Evolutionary conservation across 2,888 invertebrate species (phyloP).

Genomic region (Drosophila mimetica): DNA sequence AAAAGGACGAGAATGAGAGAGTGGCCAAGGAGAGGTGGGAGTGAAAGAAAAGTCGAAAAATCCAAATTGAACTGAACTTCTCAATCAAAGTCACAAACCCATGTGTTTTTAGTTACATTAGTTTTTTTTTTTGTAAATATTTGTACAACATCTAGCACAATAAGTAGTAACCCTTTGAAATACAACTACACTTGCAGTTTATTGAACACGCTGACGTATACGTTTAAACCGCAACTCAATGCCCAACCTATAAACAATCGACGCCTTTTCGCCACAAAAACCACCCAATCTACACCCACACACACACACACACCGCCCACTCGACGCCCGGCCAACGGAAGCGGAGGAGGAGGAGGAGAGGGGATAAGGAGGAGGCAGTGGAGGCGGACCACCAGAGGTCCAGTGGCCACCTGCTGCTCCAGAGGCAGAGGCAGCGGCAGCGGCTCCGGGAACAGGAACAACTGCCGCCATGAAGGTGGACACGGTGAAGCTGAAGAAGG

Average conservation of each 20-base stretch:
- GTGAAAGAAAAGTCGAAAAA: background rate
- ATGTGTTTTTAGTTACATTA: background rate
- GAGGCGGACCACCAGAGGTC: conserved; percentile 15
- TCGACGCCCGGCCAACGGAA: conserved; percentile 2
- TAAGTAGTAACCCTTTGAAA: background rate
- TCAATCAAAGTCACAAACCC: conserved; percentile 14
- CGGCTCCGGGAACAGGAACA: background rate
- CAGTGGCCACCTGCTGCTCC: conserved; percentile 32
- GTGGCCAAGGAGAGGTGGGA: no score
- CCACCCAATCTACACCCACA: background rate
- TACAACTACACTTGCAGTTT: conserved; percentile 38
- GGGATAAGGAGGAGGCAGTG: conserved; percentile 1
- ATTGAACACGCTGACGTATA: conserved; percentile 53
- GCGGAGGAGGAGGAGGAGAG: background rate
- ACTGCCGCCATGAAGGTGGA: conserved; percentile 90
- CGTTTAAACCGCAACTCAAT: conserved; percentile 42
- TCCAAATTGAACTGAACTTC: background rate
- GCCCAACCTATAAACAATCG: conserved; percentile 40
- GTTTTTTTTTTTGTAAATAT: background rate
- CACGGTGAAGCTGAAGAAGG: conserved; percentile 91
- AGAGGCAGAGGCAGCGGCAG: no score
- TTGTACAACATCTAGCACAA: background rate
- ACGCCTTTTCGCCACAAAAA: conserved; percentile 1
- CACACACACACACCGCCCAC: background rate
- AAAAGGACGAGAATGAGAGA: background rate